A percentile compares a stretch with the other conserved stretches of the same genome.
Evolutionary conservation across 37 sponge, comb jelly and placozoan species (phyloP).

Genomic region (Spongilla lacustris): DNA sequence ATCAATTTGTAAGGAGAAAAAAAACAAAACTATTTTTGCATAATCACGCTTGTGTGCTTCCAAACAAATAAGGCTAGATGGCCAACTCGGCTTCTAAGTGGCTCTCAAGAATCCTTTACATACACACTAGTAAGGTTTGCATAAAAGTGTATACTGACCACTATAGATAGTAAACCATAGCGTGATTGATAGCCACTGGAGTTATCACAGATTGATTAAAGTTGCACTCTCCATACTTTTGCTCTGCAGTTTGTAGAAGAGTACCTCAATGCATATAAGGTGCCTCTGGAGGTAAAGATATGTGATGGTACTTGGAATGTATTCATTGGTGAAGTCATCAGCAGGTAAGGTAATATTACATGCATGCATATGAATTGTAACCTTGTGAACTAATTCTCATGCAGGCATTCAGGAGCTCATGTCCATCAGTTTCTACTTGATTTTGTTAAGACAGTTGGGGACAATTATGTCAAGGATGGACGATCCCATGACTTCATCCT

Average conservation of each 20-base stretch:
- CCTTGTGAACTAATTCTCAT: background rate
- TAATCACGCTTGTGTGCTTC: too few relatives aligned
- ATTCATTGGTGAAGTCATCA: slow-evolving; percentile 40
- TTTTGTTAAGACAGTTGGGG: slow-evolving; percentile 22
- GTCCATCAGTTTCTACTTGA: slow-evolving; percentile 32
- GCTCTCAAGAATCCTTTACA: too few relatives aligned
- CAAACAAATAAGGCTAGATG: too few relatives aligned
- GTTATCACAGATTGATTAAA: too few relatives aligned
- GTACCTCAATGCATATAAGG: slow-evolving; percentile 34
- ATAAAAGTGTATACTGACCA: too few relatives aligned
- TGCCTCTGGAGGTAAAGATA: slow-evolving; percentile 28
- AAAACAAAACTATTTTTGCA: too few relatives aligned
- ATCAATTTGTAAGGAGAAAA: too few relatives aligned
- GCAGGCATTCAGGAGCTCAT: slow-evolving; percentile 15
- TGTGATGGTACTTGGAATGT: slow-evolving; percentile 53
- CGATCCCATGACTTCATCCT: slow-evolving; percentile 32
- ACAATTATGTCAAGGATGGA: slow-evolving; percentile 8
- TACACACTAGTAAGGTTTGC: too few relatives aligned
- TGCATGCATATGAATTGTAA: background rate
- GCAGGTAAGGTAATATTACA: slow-evolving; percentile 3
- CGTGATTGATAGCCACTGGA: too few relatives aligned
- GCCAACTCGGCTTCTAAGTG: too few relatives aligned
- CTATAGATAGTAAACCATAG: too few relatives aligned
- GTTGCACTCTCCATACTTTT: too few relatives aligned
- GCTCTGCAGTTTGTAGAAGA: slow-evolving; percentile 39